Base-by-base conservation (phyloP, 2,888 invertebrate genomes). In the Diarsia brunnea region DNA sequence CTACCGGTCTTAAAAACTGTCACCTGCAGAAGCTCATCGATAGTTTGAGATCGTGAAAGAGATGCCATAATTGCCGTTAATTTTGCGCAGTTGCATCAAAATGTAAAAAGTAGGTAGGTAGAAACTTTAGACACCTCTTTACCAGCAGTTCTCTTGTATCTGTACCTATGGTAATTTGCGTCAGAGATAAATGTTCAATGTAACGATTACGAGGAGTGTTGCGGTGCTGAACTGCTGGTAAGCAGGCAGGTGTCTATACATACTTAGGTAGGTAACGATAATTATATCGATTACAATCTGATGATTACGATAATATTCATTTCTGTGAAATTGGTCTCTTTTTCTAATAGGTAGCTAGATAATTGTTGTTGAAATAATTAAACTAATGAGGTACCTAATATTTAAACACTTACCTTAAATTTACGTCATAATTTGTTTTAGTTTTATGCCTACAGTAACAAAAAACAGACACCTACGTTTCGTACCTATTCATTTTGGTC, bases 251-350 rank as follows among this genome's bases (percentile, higher is more conserved):
- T 55, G 16, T 55, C 55, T n/a, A 51, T 49, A 11, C 16, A 11
- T n/a, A 51, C 51, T 16, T n/a, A 19, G 31, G n/a, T 51, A n/a
- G n/a, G 16, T 47, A 55, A 55, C n/a, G 49, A 49, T 60, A 49
- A n/a, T 74, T 43, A n/a, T 49, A 49, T 49, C 49, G 24, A 60
- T 73, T 74, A 49, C 16, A 14, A 45, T 60, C 38, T 38, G 38
- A 38, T 5, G 38, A 38, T 38, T 74, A 49, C 16, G n/a, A 45
- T 60, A 60, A 10, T n/a, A 27, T n/a, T 49, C 5, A 51, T 60
- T 60, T 11, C 27, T 51, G 4, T 43, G 27, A 19, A 75, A 61
- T 4, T 51, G 16, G 2, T 27, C n/a, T 16, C 19, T 27, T 45
- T 49, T 49, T 55, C 14, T 21, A 16, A 16, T 53, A n/a, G 12